Evolutionary conservation across 1,140 invertebrate species (phyloP), one percentile per base, ranked within the genome.

Genomic region (Aphaenogaster floridana): DNA sequence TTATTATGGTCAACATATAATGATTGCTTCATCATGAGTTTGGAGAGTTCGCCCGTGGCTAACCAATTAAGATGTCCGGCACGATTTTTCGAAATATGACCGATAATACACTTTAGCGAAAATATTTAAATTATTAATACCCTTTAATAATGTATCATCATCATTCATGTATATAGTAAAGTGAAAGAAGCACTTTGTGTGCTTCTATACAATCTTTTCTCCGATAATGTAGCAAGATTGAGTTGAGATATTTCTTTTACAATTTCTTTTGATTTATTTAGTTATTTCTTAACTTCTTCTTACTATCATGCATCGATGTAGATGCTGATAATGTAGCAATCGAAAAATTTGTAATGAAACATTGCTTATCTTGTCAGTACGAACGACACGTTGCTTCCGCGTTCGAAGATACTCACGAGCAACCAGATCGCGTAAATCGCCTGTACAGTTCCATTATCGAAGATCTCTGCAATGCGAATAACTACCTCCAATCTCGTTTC

Each of bases 391-490:
- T 71, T 84, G 84, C 85, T 88, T 88, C 74, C 59, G 34, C 52
- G 59, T 86, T 88, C 17, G 66, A 91, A 87, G 79, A 79, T 72
- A 85, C 85, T 84, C 36, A 57, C 42, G 36, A 15, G 52, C 84
- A 83, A 87, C 84, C 78, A 74, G 36, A 81, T 71, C 45, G 36
- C 50, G 88, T 72, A 87, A 89, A 90, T 90, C 76, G 36, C 9
- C 28, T 34, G 36, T n/a, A 59, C 74, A 77, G 69, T 64, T 61
- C 6, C 50, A 83, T 78, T 89, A 81, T 89, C 84, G 28, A 78
- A 17, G 15, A 86, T 86, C 68, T 76, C 34, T 21, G 34, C 45
- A 68, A 86, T 50, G 45, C 39, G 34, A 57, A 54, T 21, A 84
- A 76, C 28, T 50, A 61, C 21, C 6, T 84, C 28, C 54, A 72